Conservation (phyloP, 2,113 vertebrate genomes). For the Motacilla alba region DNA sequence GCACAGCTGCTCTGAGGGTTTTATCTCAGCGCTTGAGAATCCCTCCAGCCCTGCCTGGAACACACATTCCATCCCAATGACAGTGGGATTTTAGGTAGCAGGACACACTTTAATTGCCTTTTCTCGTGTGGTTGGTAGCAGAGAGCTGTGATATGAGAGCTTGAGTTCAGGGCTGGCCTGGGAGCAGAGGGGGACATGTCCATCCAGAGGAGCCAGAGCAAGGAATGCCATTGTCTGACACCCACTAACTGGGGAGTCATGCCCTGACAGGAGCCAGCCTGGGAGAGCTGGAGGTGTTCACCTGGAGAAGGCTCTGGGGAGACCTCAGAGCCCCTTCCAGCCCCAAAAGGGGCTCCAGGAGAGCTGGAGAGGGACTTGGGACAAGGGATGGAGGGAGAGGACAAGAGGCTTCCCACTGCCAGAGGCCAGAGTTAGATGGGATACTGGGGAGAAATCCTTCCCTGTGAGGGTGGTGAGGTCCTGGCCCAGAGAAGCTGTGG, state of each 20-base stretch:
- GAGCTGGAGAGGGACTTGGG: background rate
- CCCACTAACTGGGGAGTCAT: background rate
- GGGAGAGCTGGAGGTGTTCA: background rate
- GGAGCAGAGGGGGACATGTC: background rate
- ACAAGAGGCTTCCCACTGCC: background rate
- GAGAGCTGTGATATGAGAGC: background rate
- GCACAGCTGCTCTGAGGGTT: background rate
- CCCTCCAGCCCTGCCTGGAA: background rate
- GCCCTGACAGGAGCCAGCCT: background rate
- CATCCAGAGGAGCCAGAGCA: background rate
- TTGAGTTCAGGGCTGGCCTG: background rate
- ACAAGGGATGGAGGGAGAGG: background rate
- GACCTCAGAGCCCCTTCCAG: background rate
- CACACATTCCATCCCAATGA: background rate
- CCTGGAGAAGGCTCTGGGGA: background rate
- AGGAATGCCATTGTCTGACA: background rate
- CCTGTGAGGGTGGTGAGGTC: background rate
- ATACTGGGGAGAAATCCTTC: background rate
- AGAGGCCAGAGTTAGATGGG: background rate
- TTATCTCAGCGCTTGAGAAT: background rate
- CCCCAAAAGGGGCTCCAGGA: background rate
- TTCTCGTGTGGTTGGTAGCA: background rate
- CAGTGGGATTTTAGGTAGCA: background rate
- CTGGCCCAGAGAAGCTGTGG: background rate
- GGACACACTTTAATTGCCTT: background rate